A percentile compares a stretch with the other conserved stretches of the same genome.
These are phyloP conservation scores for Megastigmus dorsalis DNA, from an alignment of 2,888 invertebrate species.

Conservation along the genomic window DNA sequence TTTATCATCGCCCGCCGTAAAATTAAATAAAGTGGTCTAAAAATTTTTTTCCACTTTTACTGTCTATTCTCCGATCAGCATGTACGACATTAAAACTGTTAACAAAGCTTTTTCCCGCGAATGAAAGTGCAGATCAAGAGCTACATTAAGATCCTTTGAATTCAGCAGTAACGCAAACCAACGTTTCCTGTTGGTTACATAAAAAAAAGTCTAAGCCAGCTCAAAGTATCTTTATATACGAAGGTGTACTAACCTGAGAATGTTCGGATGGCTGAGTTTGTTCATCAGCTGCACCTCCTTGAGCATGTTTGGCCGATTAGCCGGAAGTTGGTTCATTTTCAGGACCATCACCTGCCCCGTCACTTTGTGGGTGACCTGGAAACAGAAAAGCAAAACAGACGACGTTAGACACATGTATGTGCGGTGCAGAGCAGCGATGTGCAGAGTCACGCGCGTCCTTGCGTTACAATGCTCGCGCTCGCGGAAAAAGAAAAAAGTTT, in stretches of 20 bases:
- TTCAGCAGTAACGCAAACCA: too few species aligned
- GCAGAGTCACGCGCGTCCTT: constrained; percentile 35
- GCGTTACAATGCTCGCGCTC: neutral
- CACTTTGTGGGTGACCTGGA: constrained; percentile 93
- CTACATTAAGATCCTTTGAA: too few species aligned
- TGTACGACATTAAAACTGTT: too few species aligned
- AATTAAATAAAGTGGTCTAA: too few species aligned
- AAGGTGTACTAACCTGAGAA: constrained; percentile 82
- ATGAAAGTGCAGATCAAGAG: too few species aligned
- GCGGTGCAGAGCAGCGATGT: neutral
- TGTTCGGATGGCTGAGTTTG: constrained; percentile 94
- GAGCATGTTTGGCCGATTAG: constrained; percentile 96
- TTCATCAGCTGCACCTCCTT: constrained; percentile 98
- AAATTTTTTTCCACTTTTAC: too few species aligned
- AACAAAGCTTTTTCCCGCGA: too few species aligned
- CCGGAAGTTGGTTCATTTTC: constrained; percentile 95
- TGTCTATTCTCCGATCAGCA: too few species aligned
- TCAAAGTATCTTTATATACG: neutral
- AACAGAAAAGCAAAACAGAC: constrained; percentile 50
- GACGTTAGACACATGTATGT: neutral
- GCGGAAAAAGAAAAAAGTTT: too few species aligned
- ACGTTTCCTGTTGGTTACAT: too few species aligned
- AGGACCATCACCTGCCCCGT: constrained; percentile 97
- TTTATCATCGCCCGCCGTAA: too few species aligned
- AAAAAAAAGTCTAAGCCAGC: too few species aligned